Evolutionary conservation across 2,888 invertebrate species (phyloP).

Genomic region (Meghimatium bilineatum): DNA sequence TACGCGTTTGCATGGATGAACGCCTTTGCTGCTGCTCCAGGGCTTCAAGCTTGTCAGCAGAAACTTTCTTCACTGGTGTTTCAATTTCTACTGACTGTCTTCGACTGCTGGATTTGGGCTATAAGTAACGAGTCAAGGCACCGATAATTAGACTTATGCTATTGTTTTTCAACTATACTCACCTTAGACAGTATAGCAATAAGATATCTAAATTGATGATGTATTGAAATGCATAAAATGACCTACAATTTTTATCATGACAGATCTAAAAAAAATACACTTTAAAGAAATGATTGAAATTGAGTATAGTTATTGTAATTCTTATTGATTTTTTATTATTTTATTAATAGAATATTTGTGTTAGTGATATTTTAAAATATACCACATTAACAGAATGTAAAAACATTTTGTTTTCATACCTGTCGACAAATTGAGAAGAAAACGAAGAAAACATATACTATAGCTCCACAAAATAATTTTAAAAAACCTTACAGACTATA

Average conservation of each 20-base stretch:
- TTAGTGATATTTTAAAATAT: too few species aligned
- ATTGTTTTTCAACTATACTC: slow-evolving; percentile 6
- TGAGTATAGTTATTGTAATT: background rate
- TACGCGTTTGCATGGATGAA: slow-evolving; percentile 67
- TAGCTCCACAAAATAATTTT: background rate
- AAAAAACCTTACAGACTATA: background rate
- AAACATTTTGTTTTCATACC: too few species aligned
- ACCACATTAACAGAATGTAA: too few species aligned
- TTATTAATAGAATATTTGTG: background rate
- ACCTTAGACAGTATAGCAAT: background rate
- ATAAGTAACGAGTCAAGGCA: slow-evolving; percentile 15
- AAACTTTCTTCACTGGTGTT: slow-evolving; percentile 62
- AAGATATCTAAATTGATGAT: background rate
- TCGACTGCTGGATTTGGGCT: slow-evolving; percentile 48
- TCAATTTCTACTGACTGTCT: slow-evolving; percentile 68
- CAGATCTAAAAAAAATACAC: background rate
- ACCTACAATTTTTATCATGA: background rate
- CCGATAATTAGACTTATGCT: slow-evolving; percentile 26
- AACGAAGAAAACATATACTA: too few species aligned
- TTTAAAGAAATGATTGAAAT: background rate
- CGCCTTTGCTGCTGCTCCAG: slow-evolving; percentile 68
- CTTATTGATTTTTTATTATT: background rate
- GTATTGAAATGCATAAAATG: background rate
- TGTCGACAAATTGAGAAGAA: too few species aligned
- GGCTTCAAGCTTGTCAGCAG: slow-evolving; percentile 69